Percentiles rank a stretch among this genome's conserved stretches.
phyloP scores from a whole-genome alignment of 2,113 vertebrate species.

The Chaetura pelagica region DNA sequence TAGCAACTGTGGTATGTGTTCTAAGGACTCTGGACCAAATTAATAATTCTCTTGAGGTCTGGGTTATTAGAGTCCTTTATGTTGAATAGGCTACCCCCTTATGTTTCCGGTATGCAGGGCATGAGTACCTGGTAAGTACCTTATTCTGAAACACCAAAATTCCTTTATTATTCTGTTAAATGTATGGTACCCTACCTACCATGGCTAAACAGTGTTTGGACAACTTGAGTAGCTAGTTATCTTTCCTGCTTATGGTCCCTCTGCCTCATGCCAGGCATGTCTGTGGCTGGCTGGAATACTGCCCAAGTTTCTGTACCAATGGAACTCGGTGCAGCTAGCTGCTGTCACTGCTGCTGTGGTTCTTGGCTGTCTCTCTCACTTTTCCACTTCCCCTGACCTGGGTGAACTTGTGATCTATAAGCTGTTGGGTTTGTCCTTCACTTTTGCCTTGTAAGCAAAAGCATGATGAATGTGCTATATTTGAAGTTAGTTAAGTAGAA shows the following conservation, averaged over 20 bases:
- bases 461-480: not conserved
- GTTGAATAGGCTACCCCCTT: not conserved
- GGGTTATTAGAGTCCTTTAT: not conserved
- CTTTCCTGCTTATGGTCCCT: not conserved
- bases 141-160: not conserved
- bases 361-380: not conserved
- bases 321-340: not conserved
- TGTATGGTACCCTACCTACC: rapidly evolving
- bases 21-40: not conserved
- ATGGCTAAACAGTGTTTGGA: not conserved
- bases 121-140: not conserved
- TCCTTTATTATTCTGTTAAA: not conserved
- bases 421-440: not conserved
- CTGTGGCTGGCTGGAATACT: not conserved
- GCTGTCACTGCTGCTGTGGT: rapidly evolving
- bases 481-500: not conserved
- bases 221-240: not conserved
- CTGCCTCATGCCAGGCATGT: not conserved
- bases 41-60: not conserved
- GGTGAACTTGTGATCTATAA: not conserved
- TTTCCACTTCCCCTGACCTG: not conserved
- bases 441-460: not conserved
- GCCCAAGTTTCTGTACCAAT: not conserved
- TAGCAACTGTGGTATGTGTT: not conserved
- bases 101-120: not conserved